These are phyloP conservation scores for Mastacembelus armatus DNA, from an alignment of 2,797 vertebrate species.

Conservation along the genomic window DNA sequence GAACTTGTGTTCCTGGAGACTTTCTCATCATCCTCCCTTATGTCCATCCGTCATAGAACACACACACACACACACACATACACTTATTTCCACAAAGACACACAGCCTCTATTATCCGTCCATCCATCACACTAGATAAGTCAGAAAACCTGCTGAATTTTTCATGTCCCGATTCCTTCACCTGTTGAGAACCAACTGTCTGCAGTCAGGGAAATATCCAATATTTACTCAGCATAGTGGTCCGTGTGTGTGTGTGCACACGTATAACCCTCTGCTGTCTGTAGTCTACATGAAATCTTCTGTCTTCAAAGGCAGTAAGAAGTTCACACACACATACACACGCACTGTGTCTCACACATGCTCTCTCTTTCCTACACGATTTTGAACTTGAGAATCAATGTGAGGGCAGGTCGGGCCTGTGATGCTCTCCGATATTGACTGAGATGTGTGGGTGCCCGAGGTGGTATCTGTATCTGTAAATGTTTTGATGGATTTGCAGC, in stretches of 20 bases:
- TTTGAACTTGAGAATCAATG: slow-evolving; percentile 59
- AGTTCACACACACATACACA: slow-evolving; percentile 25
- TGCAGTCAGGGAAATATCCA: slow-evolving; percentile 46
- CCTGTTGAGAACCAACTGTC: slow-evolving; percentile 54
- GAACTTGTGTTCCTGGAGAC: slow-evolving; percentile 23
- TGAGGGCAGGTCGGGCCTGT: slow-evolving; percentile 58
- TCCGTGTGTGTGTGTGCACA: not conserved
- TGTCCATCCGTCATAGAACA: slow-evolving; percentile 36
- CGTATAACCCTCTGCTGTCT: slow-evolving; percentile 24
- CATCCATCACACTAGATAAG: slow-evolving; percentile 49
- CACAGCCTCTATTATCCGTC: slow-evolving; percentile 18
- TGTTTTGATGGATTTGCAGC: slow-evolving; percentile 70
- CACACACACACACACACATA: slow-evolving; percentile 3
- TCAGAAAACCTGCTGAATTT: slow-evolving; percentile 56
- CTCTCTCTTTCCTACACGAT: slow-evolving; percentile 26
- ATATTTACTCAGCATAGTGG: slow-evolving; percentile 48
- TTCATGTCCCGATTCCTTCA: slow-evolving; percentile 59
- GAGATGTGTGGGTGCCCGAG: slow-evolving; percentile 65
- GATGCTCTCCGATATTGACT: slow-evolving; percentile 67
- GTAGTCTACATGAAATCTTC: slow-evolving; percentile 47
- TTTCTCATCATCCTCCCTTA: slow-evolving; percentile 19
- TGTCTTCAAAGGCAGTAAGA: slow-evolving; percentile 52
- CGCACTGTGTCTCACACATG: slow-evolving; percentile 5
- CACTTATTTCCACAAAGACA: slow-evolving; percentile 11
- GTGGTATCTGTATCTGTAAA: slow-evolving; percentile 68